Base-by-base conservation (phyloP, 1,140 invertebrate genomes). In the Penaeus indicus region DNA sequence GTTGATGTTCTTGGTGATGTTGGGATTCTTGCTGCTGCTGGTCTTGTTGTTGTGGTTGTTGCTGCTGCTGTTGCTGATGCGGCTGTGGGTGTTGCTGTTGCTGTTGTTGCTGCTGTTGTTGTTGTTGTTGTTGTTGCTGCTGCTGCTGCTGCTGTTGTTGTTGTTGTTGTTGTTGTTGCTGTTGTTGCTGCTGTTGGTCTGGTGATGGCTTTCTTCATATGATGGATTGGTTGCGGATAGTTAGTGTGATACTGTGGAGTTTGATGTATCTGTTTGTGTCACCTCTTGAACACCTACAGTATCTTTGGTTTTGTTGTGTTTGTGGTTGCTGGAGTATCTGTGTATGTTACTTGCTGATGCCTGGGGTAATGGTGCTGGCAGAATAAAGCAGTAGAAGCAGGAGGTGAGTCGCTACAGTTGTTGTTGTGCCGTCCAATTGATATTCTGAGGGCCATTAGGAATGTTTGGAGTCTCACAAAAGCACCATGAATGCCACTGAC, bases 401-500 rank as follows among this genome's bases (percentile, higher is more conserved):
- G 21, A 21, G 63, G 7, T 86, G 85, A 25, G 77, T 67, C 11
- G 27, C 61, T 42, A 87, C 85, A 60, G 32, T 69, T 38, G 64
- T 64, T 75, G 79, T 64, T 75, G 79, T 22, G 67, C 19, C 80
- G 47, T 84, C 82, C n/a, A n/a, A 54, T 81, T 64, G 19, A 80
- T 85, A 60, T 63, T 62, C 13, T 85, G 86, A 16, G 84, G 27
- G 25, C 82, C 25, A 38, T 84, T 75, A 32, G 85, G 85, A 67
- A 90, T 82, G 72, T 89, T 87, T 84, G 85, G 85, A 47, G 85
- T 86, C 2, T 91, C 85, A 78, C 90, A 91, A 61, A 91, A 88
- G 77, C 90, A 91, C 90, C 90, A 91, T n/a, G 86, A 87, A 85
- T 91, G 90, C 90, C 90, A 91, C 42, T 91, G 90, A 78, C 88